Base-by-base conservation (phyloP, 2,113 vertebrate species). In the Lampris megalopsis region DNA sequence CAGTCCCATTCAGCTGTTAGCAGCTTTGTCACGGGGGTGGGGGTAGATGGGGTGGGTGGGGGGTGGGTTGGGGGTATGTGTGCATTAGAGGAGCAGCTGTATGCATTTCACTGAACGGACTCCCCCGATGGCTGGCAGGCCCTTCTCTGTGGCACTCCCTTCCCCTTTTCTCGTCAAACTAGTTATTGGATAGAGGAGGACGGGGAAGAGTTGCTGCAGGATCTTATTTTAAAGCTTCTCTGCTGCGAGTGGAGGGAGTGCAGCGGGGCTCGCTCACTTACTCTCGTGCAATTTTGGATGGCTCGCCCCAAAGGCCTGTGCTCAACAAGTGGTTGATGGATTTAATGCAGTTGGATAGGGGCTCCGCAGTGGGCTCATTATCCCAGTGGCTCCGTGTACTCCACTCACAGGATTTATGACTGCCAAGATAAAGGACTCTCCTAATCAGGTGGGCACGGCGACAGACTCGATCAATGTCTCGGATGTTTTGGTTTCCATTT, bases 321-420 rank as follows among this genome's bases (percentile, higher is more conserved):
- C 71, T 88, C 89, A 91, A 93, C 92, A 93, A 93, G 92, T 93
- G 89, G 83, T 80, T 88, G 86, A 88, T 89, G 84, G 90, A 88
- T 90, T 90, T 86, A 89, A 86, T 88, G 87, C 87, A 75, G 49
- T 87, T 79, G 84, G 80, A 90, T 77, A 79, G 79, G 48, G 49
- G 76, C 80, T 81, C 64, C 70, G 48, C 66, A 80, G 68, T 79
- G 78, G 77, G 63, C 84, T 90, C 71, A 87, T 89, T 87, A 82
- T 59, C 85, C 52, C 83, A 24, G 75, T 60, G 74, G 77, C 82
- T 75, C 79, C 82, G 68, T 77, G 68, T 83, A 60, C 41, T 63
- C 40, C 72, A 56, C 77, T 70, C 58, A 67, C 59, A 69, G 81
- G 79, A 89, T 90, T 89, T 90, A 89, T 88, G 74, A 69, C 69